Evolutionary conservation across 2,888 invertebrate genomes (phyloP).

Genomic region (Caenorhabditis plicata): DNA sequence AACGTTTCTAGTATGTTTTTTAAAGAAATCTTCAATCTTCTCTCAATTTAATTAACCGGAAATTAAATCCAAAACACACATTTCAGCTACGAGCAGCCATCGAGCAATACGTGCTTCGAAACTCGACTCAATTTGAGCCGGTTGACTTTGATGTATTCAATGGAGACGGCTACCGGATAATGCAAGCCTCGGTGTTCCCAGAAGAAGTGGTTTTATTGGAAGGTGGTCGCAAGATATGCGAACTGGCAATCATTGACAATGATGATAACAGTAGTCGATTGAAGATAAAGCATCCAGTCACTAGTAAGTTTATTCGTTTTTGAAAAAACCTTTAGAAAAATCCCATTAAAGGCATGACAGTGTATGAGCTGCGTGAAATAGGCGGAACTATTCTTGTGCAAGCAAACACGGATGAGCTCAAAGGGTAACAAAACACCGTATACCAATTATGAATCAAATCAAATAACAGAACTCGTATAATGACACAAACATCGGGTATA

Average conservation of each 20-base stretch:
- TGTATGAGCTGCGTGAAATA: constrained; percentile 33
- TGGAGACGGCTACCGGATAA: constrained; percentile 30
- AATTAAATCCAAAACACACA: neutral
- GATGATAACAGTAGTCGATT: constrained; percentile 43
- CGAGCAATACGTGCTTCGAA: constrained; percentile 58
- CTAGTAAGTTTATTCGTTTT: no score
- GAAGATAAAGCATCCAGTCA: constrained; percentile 61
- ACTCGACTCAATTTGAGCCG: constrained; percentile 55
- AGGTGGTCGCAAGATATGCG: constrained; percentile 40
- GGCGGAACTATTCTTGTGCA: constrained; percentile 36
- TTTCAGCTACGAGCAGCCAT: constrained; percentile 52
- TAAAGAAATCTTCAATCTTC: no score
- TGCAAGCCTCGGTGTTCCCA: constrained; percentile 51
- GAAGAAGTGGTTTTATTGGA: constrained; percentile 59
- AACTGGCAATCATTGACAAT: constrained; percentile 35
- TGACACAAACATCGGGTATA: constrained; percentile 30
- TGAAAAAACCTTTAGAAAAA: no score
- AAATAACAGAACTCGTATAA: constrained; percentile 27
- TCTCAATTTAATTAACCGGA: neutral
- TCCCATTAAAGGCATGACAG: constrained; percentile 40
- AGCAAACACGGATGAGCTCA: constrained; percentile 34
- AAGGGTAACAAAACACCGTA: constrained; percentile 14
- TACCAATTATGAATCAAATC: neutral
- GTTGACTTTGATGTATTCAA: constrained; percentile 58
- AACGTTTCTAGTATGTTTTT: no score